Base-by-base conservation (phyloP, 2,797 vertebrate genomes). In the Nyctibius grandis region DNA sequence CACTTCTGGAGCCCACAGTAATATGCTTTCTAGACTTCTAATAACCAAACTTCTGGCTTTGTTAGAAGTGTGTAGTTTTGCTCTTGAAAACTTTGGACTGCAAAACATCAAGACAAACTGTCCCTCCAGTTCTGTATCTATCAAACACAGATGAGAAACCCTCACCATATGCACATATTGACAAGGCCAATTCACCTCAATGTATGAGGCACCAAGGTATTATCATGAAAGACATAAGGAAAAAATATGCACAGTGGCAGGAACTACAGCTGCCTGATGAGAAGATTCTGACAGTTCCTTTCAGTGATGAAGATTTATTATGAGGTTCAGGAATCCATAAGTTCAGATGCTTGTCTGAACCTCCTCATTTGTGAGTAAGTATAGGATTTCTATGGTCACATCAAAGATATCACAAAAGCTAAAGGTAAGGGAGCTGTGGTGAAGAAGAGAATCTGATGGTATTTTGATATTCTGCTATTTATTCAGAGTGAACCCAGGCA, bases 261-360 rank as follows among this genome's bases (percentile, higher is more conserved):
- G 22, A 88, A 61, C 60, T 88, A 57, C 22, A 85, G 48, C 33
- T 81, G 40, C 42, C 53, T 86, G 88, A 95, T 86, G 68, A 81
- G 76, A 74, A 84, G 64, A 75, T 61, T 89, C 76, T 93, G 79
- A 86, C 50, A 81, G 48, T 25, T 75, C 61, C 80, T 80, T 86
- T 78, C 89, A 73, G 44, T 54, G 59, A 90, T 76, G 28, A 92
- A 95, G 57, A 93, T 86, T 83, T 86, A 84, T 91, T 88, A 69
- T 63, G 77, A 91, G 61, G 15, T 31, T 91, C 47, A 50, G 61
- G 28, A 85, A 84, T 63, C 40, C 10, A 0, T 79, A 91, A 69
- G 18, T 88, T 80, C 59, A 73, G 64, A 70, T 34, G 29, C 9
- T 82, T 65, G 26, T 60, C 79, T 81, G 38, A 86, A 61, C 20